These are phyloP conservation scores for Oryzias melastigma DNA, from an alignment of 2,113 vertebrate species.

Conservation along the genomic window DNA sequence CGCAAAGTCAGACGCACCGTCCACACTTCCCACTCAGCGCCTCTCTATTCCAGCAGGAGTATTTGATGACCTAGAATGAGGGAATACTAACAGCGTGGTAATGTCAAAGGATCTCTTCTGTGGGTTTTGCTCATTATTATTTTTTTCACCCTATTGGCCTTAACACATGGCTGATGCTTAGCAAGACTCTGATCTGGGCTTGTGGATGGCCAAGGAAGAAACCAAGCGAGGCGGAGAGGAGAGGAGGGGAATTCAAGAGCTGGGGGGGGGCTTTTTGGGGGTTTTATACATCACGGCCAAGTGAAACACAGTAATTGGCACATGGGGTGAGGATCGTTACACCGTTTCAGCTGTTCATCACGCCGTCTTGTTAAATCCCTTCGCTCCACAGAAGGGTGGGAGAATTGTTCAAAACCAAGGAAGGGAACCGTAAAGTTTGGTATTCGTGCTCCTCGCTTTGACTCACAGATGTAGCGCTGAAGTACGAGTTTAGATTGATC, in stretches of 20 bases:
- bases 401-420: conserved; percentile 2
- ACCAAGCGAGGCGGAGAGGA: conserved; percentile 47
- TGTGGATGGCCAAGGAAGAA: conserved; percentile 42
- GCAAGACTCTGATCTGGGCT: conserved; percentile 57
- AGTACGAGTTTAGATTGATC: neutral
- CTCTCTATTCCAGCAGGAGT: conserved; percentile 39
- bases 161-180: conserved; percentile 50
- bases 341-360: conserved; percentile 23
- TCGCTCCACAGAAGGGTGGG: conserved; percentile 6
- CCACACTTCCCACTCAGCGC: conserved; percentile 18
- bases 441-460: conserved; percentile 9
- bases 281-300: conserved; percentile 25
- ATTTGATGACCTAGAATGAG: conserved; percentile 63
- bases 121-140: conserved; percentile 62
- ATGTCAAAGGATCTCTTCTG: conserved; percentile 57
- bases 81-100: conserved; percentile 51
- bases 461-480: neutral
- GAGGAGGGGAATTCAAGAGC: conserved; percentile 16
- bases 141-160: conserved; percentile 74
- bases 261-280: conserved; percentile 1
- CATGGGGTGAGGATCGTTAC: conserved; percentile 3
- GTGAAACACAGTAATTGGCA: conserved; percentile 65
- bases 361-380: conserved; percentile 34
- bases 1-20: conserved; percentile 15
- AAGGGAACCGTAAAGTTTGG: conserved; percentile 7